phyloP scores from a whole-genome alignment of 2,888 invertebrate species.

The Erebia palarica region DNA sequence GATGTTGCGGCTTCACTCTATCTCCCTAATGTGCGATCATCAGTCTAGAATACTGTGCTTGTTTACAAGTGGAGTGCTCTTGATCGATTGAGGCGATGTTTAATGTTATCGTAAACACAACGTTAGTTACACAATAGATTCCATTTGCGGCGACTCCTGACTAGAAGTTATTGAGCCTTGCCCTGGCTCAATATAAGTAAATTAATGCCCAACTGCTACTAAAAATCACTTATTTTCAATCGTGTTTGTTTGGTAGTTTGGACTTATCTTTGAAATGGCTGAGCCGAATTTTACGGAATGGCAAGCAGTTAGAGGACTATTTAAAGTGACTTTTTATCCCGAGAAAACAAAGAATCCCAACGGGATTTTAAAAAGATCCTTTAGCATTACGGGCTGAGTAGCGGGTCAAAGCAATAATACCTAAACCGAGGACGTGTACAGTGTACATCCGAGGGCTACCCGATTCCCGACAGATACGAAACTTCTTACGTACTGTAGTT shows the following conservation, averaged over 20 bases:
- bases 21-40: neutral
- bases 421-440: too few relatives aligned
- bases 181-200: neutral
- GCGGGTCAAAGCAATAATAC: too few relatives aligned
- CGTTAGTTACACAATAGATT: neutral
- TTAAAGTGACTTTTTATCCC: neutral
- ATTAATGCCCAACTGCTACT: neutral
- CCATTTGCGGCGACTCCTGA: conserved; percentile 1
- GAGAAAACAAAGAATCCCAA: neutral
- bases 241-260: neutral
- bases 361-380: too few relatives aligned
- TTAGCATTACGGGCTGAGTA: too few relatives aligned
- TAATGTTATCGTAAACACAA: conserved; percentile 11
- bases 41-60: neutral
- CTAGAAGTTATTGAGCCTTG: conserved; percentile 23
- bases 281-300: too few relatives aligned
- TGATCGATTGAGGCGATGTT: conserved; percentile 15
- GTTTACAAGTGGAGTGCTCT: conserved; percentile 22
- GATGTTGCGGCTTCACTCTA: neutral
- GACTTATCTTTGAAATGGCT: too few relatives aligned
- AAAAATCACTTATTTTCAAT: neutral
- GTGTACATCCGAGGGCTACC: too few relatives aligned
- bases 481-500: too few relatives aligned
- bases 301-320: too few relatives aligned
- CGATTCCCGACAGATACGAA: too few relatives aligned